Conservation (phyloP, 2,797 vertebrate genomes). For the Acestrorhynchus altus region DNA sequence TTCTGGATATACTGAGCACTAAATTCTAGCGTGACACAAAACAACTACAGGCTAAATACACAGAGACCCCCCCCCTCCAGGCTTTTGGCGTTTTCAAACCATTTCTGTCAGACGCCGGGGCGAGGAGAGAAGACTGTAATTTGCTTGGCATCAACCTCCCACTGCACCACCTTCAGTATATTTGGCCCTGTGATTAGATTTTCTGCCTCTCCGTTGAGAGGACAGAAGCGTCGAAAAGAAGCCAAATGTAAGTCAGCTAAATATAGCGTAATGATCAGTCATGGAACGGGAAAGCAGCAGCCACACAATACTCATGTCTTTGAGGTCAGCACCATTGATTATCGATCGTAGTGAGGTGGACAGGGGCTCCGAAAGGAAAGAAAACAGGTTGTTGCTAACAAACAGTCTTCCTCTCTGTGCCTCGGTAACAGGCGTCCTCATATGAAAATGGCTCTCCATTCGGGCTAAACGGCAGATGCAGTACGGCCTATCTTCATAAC, state of each 20-base stretch:
- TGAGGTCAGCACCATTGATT: slow-evolving; percentile 73
- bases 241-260: background rate
- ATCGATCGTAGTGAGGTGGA: slow-evolving; percentile 61
- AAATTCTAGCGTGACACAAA: background rate
- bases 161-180: background rate
- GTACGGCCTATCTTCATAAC: slow-evolving; percentile 37
- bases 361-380: slow-evolving; percentile 56
- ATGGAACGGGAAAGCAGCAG: slow-evolving; percentile 19
- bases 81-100: background rate
- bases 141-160: background rate
- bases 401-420: slow-evolving; percentile 45
- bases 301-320: slow-evolving; percentile 36
- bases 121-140: slow-evolving; percentile 7
- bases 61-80: slow-evolving; percentile 32
- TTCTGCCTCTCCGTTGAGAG: background rate
- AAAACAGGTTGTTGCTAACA: slow-evolving; percentile 4
- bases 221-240: background rate
- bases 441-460: slow-evolving; percentile 72
- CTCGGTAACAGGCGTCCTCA: slow-evolving; percentile 68
- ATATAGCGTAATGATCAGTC: slow-evolving; percentile 6
- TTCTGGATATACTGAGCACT: slow-evolving; percentile 3
- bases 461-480: slow-evolving; percentile 57
- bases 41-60: background rate
- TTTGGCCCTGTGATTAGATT: background rate
- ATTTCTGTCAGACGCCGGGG: slow-evolving; percentile 48